Evolutionary conservation across 1,140 invertebrate species (phyloP), one percentile per base, ranked within the genome.

Genomic region (Drosophila bocki): DNA sequence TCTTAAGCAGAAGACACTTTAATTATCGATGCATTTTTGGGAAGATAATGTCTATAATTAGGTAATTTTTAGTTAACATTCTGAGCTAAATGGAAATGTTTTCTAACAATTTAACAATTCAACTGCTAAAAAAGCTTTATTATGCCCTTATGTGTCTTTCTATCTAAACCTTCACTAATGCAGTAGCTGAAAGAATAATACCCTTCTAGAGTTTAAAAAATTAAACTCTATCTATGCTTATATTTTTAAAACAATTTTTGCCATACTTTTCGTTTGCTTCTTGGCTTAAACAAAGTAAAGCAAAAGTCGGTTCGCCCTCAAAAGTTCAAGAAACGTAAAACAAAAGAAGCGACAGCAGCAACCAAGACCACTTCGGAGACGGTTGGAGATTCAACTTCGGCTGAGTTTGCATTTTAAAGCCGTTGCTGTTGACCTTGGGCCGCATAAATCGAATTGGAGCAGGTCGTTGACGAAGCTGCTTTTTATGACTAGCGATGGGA

Each of bases 401-500:
- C 69, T 78, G 84, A 75, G 84, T 88, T 88, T 87, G 84, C 85
- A 87, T 87, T 87, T 87, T 80, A 72, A 80, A 80, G 84, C 74
- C 33, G 80, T 68, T 81, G 79, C 74, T 75, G 84, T 51, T 88
- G 84, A 87, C 84, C 84, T 87, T 87, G 84, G 77, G 58, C 84
- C 83, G 84, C 84, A 87, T 87, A 88, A 78, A 87, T 84, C 65
- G 84, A 87, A 87, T 87, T 87, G 84, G 84, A 87, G 84, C 84
- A 87, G 84, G 80, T 87, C 84, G 84, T 87, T 87, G 84, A 70
- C 84, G 84, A 88, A 54, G 76, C 67, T 47, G 61, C 17, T 63
- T 39, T 41, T 68, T 62, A 35, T 54, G 78, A 41, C n/a, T 53
- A 51, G 13, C 33, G 29, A 44, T 71, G 82, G 56, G 67, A 74